Evolutionary conservation across 2,113 vertebrate species (phyloP).

Genomic region (Etia nguti): DNA sequence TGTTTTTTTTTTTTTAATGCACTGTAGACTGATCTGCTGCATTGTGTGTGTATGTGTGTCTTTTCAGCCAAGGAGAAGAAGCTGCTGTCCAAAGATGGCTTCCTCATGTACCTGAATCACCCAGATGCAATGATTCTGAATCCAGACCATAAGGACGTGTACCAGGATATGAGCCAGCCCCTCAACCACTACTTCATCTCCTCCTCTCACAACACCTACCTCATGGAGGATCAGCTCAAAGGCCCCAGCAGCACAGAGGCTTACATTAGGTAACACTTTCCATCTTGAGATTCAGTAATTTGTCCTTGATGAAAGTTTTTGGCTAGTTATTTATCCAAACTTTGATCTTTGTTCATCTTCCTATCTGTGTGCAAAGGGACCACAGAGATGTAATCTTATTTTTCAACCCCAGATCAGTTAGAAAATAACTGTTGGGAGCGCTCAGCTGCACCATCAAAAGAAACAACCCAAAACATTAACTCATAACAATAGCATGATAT

Average conservation of each 20-base stretch:
- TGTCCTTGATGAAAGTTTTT: background rate
- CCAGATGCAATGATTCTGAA: constrained; percentile 79
- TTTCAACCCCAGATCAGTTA: background rate
- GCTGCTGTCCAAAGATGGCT: constrained; percentile 90
- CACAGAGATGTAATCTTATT: background rate
- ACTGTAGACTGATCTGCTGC: background rate
- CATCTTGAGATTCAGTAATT: background rate
- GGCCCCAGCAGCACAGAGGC: constrained; percentile 95
- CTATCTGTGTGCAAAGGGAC: background rate
- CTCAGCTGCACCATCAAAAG: background rate
- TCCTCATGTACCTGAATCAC: constrained; percentile 86
- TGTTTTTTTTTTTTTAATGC: background rate
- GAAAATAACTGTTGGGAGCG: background rate
- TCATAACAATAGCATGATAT: background rate
- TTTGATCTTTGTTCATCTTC: background rate
- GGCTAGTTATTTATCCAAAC: background rate
- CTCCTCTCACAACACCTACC: constrained; percentile 96
- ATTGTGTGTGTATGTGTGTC: background rate
- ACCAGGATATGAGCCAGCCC: constrained; percentile 94
- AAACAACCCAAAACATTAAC: background rate
- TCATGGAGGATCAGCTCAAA: constrained; percentile 89
- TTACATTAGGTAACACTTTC: constrained; percentile 81
- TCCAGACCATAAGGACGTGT: constrained; percentile 73
- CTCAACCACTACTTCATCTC: constrained; percentile 94
- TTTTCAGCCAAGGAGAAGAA: constrained; percentile 80